Evolutionary conservation across 92 coral and sea anemone genomes (phyloP).

Genomic region (Pocillopora meandrina): DNA sequence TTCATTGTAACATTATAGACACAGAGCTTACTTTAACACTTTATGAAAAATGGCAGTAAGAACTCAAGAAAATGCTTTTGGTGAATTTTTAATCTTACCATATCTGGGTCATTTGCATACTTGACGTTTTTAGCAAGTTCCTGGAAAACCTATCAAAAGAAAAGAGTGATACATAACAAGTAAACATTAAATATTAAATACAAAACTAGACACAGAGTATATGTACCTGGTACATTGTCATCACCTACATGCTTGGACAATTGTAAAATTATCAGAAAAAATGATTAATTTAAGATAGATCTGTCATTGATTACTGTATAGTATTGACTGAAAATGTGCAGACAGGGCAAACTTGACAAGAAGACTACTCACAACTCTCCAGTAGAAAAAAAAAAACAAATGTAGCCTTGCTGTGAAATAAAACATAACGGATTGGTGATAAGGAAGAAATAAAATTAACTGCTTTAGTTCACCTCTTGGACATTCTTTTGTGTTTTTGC

Average conservation of each 20-base stretch:
- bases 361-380: too few relatives aligned
- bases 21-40: not conserved
- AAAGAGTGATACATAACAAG: not conserved
- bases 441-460: not conserved
- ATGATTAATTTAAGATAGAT: too few relatives aligned
- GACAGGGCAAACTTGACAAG: too few relatives aligned
- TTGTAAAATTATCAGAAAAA: too few relatives aligned
- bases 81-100: conserved; percentile 46
- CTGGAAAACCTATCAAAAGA: conserved; percentile 60
- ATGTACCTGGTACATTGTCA: too few relatives aligned
- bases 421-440: not conserved
- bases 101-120: conserved; percentile 75
- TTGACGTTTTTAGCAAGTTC: conserved; percentile 78
- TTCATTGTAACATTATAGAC: too few relatives aligned
- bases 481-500: conserved; percentile 61
- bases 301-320: too few relatives aligned
- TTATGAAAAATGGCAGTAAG: not conserved
- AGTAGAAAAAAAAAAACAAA: too few relatives aligned
- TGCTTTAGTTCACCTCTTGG: conserved; percentile 40
- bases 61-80: not conserved
- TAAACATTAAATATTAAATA: too few relatives aligned
- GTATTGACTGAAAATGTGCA: too few relatives aligned
- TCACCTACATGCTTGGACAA: too few relatives aligned
- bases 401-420: not conserved
- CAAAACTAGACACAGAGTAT: too few relatives aligned